These are phyloP conservation scores for Pheosia gnoma DNA, from an alignment of 2,888 invertebrate genomes.

Conservation along the genomic window DNA sequence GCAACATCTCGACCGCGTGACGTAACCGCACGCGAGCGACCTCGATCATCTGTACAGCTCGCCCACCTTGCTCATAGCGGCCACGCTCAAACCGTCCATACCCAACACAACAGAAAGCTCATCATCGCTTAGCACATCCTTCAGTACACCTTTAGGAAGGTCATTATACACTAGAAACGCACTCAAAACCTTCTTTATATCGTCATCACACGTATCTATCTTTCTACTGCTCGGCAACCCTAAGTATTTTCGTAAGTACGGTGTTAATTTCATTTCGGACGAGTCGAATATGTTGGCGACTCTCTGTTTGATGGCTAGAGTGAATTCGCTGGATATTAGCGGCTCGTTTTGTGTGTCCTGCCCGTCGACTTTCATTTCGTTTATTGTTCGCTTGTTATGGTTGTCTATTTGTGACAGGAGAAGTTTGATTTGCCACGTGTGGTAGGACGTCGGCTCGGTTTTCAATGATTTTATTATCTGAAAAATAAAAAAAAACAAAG, in stretches of 20 bases:
- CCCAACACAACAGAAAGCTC: slow-evolving; percentile 53
- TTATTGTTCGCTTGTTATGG: slow-evolving; percentile 49
- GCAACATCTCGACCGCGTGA: slow-evolving; percentile 53
- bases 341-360: slow-evolving; percentile 62
- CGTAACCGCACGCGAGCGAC: slow-evolving; percentile 46
- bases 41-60: slow-evolving; percentile 59
- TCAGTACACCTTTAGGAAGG: slow-evolving; percentile 73
- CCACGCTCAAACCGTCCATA: slow-evolving; percentile 39
- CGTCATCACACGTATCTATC: slow-evolving; percentile 55
- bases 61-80: slow-evolving; percentile 49
- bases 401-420: slow-evolving; percentile 83
- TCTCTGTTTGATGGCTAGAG: slow-evolving; percentile 85
- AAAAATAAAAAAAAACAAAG: background rate
- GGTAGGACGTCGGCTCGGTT: slow-evolving; percentile 79
- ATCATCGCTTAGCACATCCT: slow-evolving; percentile 48
- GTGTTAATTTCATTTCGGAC: slow-evolving; percentile 79
- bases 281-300: slow-evolving; percentile 79
- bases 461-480: slow-evolving; percentile 84
- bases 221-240: slow-evolving; percentile 66
- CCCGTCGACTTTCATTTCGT: slow-evolving; percentile 65
- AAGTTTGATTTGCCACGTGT: slow-evolving; percentile 91
- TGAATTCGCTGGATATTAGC: slow-evolving; percentile 84
- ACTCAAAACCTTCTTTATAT: slow-evolving; percentile 71
- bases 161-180: slow-evolving; percentile 85
- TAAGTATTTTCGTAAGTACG: slow-evolving; percentile 78